These are phyloP conservation scores for Entomobrya multifasciata DNA, from an alignment of 2,888 invertebrate species.

Conservation along the genomic window DNA sequence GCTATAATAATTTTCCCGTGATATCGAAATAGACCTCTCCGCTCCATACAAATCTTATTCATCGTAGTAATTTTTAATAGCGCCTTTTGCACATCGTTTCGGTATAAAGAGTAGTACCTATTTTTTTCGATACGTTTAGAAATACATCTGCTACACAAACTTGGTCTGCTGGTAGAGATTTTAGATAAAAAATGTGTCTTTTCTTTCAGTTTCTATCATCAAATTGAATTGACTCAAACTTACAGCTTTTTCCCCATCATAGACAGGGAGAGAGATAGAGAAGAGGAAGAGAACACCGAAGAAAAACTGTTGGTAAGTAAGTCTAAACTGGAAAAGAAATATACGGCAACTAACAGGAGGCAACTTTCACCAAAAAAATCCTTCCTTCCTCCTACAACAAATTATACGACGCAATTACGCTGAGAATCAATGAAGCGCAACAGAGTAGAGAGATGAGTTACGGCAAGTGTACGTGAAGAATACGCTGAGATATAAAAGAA, in stretches of 20 bases:
- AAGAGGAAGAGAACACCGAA: neutral
- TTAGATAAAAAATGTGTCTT: neutral
- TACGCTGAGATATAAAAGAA: too few species aligned
- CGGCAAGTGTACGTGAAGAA: neutral
- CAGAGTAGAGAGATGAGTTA: constrained; percentile 36
- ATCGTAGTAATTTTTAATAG: too few species aligned
- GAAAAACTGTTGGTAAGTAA: constrained; percentile 26
- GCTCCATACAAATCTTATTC: too few species aligned
- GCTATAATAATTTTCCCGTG: too few species aligned
- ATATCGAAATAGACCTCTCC: too few species aligned
- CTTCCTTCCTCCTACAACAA: constrained; percentile 31
- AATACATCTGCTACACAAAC: neutral
- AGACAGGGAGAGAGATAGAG: too few species aligned
- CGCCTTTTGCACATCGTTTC: too few species aligned
- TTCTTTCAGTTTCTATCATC: constrained; percentile 37
- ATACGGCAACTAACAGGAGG: neutral
- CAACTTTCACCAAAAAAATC: neutral
- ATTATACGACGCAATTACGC: constrained; percentile 69
- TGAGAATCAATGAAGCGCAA: constrained; percentile 63
- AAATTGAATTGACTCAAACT: constrained; percentile 41
- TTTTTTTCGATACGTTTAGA: too few species aligned
- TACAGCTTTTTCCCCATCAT: neutral
- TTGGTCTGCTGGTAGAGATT: neutral
- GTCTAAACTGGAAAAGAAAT: constrained; percentile 19
- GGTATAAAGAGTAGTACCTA: too few species aligned